Base-by-base conservation (phyloP, 92 coral and sea anemone genomes). In the Plumapathes pennacea region DNA sequence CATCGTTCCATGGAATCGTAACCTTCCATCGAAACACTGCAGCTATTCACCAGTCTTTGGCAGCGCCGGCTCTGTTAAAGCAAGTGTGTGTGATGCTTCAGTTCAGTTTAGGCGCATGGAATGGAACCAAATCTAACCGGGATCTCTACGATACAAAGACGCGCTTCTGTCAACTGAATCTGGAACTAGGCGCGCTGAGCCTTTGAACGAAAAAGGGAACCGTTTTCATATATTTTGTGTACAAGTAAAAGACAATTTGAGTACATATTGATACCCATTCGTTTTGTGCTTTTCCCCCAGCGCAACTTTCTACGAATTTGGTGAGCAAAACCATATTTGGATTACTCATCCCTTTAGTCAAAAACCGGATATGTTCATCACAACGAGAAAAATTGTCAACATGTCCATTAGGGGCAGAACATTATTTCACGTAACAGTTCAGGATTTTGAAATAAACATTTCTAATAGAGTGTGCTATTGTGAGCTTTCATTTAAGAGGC, bases 21-120 rank as follows among this genome's bases (percentile, higher is more conserved):
- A 75, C 65, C 84, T 82, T 6, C 83, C 89, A 29, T 75, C 89
- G 34, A 47, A 61, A 15, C 77, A 76, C 41, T 82, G 89, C 46
- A 62, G 65, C 66, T 62, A 68, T 55, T 51, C 78, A 40, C 48
- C 59, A 10, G 74, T 59, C n/a, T n/a, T n/a, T n/a, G 74, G 71
- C 49, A 82, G 89, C 47, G 22, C 63, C 55, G 89, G 84, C 10
- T 39, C 19, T 11, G 89, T 63, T 7, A 27, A 32, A 22, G 89
- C 83, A 9, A 67, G 77, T 38, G 45, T 82, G 58, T 82, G 89
- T 32, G 73, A 82, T 47, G 49, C 59, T 11, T 20, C 68, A 15
- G 32, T 70, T 28, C 62, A 61, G 47, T 82, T 82, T 50, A 76
- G 79, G 18, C 78, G 89, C 46, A 32, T 82, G 25, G 62, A 83